A percentile compares a stretch with the other conserved stretches of the same genome.
phyloP scores from a whole-genome alignment of 2,797 vertebrate genomes.

The Avahi laniger region DNA sequence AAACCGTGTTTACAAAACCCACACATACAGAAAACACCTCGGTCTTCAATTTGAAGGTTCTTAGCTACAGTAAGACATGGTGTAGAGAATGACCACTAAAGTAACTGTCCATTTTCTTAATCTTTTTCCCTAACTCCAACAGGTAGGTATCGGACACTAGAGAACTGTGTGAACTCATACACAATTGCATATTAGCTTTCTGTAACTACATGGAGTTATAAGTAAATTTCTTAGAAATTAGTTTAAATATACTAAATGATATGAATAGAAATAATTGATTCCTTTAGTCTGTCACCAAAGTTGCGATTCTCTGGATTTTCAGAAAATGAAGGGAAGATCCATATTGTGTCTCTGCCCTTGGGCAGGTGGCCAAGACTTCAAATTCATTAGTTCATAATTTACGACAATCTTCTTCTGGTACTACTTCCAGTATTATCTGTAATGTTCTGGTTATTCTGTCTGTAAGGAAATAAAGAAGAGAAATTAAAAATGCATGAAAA shows the following conservation, averaged over 20 bases:
- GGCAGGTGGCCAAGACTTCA: constrained; percentile 46
- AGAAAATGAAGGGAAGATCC: constrained; percentile 20
- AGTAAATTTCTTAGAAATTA: constrained; percentile 44
- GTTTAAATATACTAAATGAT: constrained; percentile 2
- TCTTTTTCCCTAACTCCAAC: not conserved
- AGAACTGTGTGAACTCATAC: not conserved
- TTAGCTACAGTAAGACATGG: constrained; percentile 38
- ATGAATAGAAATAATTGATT: constrained; percentile 44
- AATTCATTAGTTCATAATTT: constrained; percentile 76
- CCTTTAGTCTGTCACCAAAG: constrained; percentile 35
- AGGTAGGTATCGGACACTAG: not conserved
- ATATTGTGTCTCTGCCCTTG: constrained; percentile 25
- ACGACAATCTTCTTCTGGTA: constrained; percentile 88
- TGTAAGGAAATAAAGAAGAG: constrained; percentile 82
- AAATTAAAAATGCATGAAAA: constrained; percentile 61
- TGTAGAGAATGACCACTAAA: constrained; percentile 24
- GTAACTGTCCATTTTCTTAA: not conserved
- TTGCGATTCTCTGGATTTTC: constrained; percentile 57
- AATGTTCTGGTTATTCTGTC: constrained; percentile 88
- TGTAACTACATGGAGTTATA: not conserved
- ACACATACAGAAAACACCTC: constrained; percentile 55
- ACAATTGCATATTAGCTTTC: not conserved
- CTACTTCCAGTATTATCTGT: constrained; percentile 94
- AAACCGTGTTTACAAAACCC: constrained; percentile 52
- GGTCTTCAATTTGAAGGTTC: constrained; percentile 17